Percentiles rank a stretch among this genome's conserved stretches.
Evolutionary conservation across 2,888 invertebrate genomes (phyloP).

Genomic region (Dasypolia templi): DNA sequence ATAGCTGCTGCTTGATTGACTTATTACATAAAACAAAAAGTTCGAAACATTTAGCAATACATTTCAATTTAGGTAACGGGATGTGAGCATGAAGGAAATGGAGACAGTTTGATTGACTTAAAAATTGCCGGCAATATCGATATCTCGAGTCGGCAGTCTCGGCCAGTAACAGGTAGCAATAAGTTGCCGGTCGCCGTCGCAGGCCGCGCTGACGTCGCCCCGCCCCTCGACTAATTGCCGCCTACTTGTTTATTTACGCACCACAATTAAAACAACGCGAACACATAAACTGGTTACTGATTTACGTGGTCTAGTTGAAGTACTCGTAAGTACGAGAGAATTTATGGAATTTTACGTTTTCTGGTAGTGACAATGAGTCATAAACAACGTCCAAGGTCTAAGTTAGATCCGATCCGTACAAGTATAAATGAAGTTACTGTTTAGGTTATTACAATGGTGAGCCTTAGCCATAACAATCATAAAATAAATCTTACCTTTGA

Average conservation of each 20-base stretch:
- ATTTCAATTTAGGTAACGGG: conserved; percentile 14
- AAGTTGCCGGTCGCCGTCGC: conserved; percentile 68
- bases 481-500: conserved; percentile 80
- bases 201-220: conserved; percentile 74
- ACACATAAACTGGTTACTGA: conserved; percentile 51
- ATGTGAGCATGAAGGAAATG: conserved; percentile 20
- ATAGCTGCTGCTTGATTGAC: background rate
- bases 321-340: conserved; percentile 14
- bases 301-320: conserved; percentile 34
- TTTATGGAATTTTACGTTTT: conserved; percentile 28
- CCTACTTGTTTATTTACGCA: conserved; percentile 85
- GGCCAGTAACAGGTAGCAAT: conserved; percentile 72
- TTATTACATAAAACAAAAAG: background rate
- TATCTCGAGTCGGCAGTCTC: conserved; percentile 55
- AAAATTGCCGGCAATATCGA: conserved; percentile 62
- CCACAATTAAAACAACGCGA: conserved; percentile 63
- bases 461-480: conserved; percentile 5
- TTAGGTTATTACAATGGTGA: conserved; percentile 16
- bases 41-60: background rate
- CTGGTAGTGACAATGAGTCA: conserved; percentile 1
- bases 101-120: conserved; percentile 41
- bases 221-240: conserved; percentile 84
- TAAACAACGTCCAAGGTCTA: background rate
- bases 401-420: background rate
- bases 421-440: conserved; percentile 3